Conservation (phyloP, 2,113 vertebrate genomes). For the Meles meles region DNA sequence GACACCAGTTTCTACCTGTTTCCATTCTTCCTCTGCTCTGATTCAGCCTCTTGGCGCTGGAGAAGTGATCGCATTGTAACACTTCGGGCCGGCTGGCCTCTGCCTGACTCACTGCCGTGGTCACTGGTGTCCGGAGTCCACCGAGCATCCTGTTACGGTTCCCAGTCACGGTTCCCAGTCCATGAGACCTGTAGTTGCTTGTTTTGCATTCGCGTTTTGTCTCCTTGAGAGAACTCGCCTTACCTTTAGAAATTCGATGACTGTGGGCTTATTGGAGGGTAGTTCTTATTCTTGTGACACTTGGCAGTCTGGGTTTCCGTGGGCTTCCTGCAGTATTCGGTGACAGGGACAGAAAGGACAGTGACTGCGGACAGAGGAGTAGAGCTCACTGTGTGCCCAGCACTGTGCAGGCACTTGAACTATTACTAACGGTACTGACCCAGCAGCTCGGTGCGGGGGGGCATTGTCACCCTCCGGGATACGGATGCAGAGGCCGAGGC, state of each 20-base stretch:
- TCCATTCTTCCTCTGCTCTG: slow-evolving; percentile 11
- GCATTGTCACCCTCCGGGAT: rapidly evolving
- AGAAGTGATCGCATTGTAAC: neutral
- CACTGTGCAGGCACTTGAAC: rapidly evolving
- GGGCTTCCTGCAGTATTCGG: neutral
- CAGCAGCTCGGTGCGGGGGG: neutral
- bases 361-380: rapidly evolving
- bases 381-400: rapidly evolving
- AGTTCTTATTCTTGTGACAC: neutral
- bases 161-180: neutral
- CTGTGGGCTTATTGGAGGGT: neutral
- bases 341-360: neutral
- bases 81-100: neutral
- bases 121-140: neutral
- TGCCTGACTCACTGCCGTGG: neutral
- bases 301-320: neutral
- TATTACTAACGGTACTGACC: neutral
- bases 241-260: neutral
- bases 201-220: neutral
- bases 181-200: neutral
- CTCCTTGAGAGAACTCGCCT: neutral
- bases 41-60: neutral
- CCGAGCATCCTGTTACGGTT: neutral
- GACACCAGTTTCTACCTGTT: slow-evolving; percentile 42
- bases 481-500: neutral